phyloP scores from a whole-genome alignment of 2,797 vertebrate species.

The Xenentodon cancila region DNA sequence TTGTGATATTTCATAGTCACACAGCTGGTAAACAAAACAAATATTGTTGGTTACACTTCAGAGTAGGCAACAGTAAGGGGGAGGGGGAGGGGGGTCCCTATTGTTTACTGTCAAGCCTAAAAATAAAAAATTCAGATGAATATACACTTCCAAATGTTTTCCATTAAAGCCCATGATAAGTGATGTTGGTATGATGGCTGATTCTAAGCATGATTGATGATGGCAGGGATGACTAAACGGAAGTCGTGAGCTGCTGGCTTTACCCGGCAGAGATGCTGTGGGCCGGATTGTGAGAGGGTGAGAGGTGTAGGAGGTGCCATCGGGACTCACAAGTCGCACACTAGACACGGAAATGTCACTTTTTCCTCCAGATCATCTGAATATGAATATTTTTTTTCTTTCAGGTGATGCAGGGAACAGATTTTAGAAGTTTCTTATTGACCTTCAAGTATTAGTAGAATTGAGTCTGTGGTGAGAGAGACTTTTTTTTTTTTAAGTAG shows the following conservation, averaged over 20 bases:
- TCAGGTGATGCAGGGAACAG: conserved; percentile 22
- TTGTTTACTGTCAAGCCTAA: too few species aligned
- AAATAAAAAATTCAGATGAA: background rate
- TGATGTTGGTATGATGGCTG: conserved; percentile 15
- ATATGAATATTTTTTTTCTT: background rate
- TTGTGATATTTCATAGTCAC: background rate
- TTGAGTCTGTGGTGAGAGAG: too few species aligned
- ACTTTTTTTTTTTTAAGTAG: too few species aligned
- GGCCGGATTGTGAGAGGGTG: conserved; percentile 67
- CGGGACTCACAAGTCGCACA: conserved; percentile 66
- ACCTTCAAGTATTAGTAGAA: too few species aligned
- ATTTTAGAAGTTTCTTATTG: too few species aligned
- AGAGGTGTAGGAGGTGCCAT: conserved; percentile 69
- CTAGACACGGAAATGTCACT: conserved; percentile 57
- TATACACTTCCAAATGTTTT: conserved; percentile 5
- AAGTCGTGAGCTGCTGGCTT: conserved; percentile 48
- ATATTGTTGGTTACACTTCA: too few species aligned
- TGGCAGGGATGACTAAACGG: conserved; percentile 41
- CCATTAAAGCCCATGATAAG: background rate
- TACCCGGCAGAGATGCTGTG: conserved; percentile 49
- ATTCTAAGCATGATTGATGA: conserved; percentile 55
- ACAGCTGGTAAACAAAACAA: too few species aligned
- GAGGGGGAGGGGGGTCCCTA: too few species aligned
- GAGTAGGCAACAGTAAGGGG: too few species aligned
- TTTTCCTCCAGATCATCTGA: conserved; percentile 7